Base-by-base conservation (phyloP, 2,888 invertebrate species). In the Tipula lateralis region DNA sequence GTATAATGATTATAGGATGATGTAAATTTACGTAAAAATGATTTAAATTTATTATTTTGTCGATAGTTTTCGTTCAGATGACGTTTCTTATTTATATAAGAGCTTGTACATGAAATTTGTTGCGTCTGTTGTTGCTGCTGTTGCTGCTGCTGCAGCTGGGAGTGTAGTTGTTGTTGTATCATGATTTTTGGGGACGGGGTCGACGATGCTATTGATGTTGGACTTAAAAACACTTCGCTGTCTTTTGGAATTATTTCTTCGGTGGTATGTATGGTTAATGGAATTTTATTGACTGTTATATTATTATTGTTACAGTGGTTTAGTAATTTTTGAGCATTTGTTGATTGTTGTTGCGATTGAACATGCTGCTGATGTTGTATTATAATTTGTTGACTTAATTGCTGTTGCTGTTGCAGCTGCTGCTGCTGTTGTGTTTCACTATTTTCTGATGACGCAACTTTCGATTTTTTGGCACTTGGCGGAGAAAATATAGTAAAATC, bases 221-320 rank as follows among this genome's bases (percentile, higher is more conserved):
- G 96, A 90, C 94, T 95, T 86, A 96, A 91, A 88, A 96, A 95
- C 44, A 95, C 94, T 86, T 95, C 95, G 87, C 50, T 84, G 30
- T 84, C 44, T 84, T 95, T 94, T 84, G 93, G 91, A 9, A 93
- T 91, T 86, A 85, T 84, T 44, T 90, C 85, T 36, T 36, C 83
- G 13, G 83, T 30, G 89, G 84, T 30, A 89, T 90, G n/a, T 89
- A 84, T 84, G 29, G 84, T 84, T 44, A 86, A 84, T 84, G 87
- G 86, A 84, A 84, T 44, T 84, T 84, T 84, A 34, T 81, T 81
- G 2, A 29, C 16, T 39, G 16, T 34, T n/a, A 16, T 16, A 82
- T 30, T 82, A 82, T 30, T 82, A 30, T 29, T 44, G 24, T 80
- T 83, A 81, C 81, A 12, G 16, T 44, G 44, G 7, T 66, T 66